Base-by-base conservation (phyloP, 1,140 invertebrate genomes). In the Coelopa frigida region DNA sequence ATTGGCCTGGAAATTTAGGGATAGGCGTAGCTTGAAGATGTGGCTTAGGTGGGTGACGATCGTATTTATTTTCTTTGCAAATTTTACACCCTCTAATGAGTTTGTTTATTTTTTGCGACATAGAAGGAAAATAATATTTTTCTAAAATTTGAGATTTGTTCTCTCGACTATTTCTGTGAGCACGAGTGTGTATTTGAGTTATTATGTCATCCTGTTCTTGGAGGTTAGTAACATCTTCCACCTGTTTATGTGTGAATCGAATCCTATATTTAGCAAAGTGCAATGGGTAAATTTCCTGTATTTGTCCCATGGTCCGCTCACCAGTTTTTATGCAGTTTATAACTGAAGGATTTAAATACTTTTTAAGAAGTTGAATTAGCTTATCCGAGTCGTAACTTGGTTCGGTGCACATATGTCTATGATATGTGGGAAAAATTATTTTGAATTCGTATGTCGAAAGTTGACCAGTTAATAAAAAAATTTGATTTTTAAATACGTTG, bases 401-500 rank as follows among this genome's bases (percentile, higher is more conserved):
- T 44, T 33, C 14, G 10, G 17, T 21, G 40, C 48, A 21, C 11
- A 18, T 42, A 26, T 50, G 44, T 45, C 41, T 41, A n/a, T 21
- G 18, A 10, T 49, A 37, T n/a, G 3, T 24, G 11, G 39, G 23
- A 27, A 42, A 41, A 4, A 15, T 20, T 4, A 5, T 44, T 10
- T 43, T 20, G 12, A 37, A 27, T 11, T 32, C 3, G 37, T 36
- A 44, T 18, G 11, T 14, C 21, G 27, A 15, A 20, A n/a, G n/a
- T n/a, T 15, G 3, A 5, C 27, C 23, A 5, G 12, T 18, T 36
- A 6, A 10, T 6, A 49, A 4, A 18, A 49, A n/a, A 4, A 49
- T 36, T 44, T 49, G 47, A 37, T 43, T 49, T 24, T 18, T 35
- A 44, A 44, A 49, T 10, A 20, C 39, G 23, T 49, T 49, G n/a